A percentile compares a stretch with the other conserved stretches of the same genome.
These are phyloP conservation scores for Brachymystax lenok DNA, from an alignment of 2,797 vertebrate species.

Conservation along the genomic window DNA sequence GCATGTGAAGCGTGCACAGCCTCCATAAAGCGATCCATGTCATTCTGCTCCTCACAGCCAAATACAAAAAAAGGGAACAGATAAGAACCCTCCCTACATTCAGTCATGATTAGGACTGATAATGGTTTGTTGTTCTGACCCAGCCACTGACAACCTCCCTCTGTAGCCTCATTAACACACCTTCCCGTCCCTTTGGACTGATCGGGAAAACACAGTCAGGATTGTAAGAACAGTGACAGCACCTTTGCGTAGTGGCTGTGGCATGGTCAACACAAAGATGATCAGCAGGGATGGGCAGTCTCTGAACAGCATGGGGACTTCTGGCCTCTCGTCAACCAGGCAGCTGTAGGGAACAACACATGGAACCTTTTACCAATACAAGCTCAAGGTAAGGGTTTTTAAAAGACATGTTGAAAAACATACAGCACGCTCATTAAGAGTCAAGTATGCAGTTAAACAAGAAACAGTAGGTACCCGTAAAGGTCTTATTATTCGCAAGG, in stretches of 20 bases:
- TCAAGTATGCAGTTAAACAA: neutral
- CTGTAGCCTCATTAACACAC: neutral
- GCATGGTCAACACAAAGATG: conserved; percentile 97
- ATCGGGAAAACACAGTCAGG: neutral
- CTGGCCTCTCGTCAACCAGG: conserved; percentile 84
- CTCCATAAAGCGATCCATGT: conserved; percentile 31
- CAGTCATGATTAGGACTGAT: conserved; percentile 68
- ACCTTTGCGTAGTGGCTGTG: conserved; percentile 96
- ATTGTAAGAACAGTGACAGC: conserved; percentile 26
- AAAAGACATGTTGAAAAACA: neutral
- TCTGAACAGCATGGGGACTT: conserved; percentile 95
- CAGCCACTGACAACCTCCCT: conserved; percentile 28
- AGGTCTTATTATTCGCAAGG: no score
- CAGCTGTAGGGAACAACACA: conserved; percentile 41
- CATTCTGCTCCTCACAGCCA: conserved; percentile 59
- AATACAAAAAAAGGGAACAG: conserved; percentile 52
- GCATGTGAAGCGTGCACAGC: conserved; percentile 57
- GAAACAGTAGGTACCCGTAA: neutral
- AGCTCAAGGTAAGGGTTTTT: neutral
- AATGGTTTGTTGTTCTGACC: conserved; percentile 64
- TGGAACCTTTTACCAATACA: neutral
- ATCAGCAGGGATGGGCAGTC: conserved; percentile 94
- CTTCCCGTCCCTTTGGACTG: neutral
- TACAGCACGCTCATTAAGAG: neutral
- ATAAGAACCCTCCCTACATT: conserved; percentile 66